Percentiles rank a stretch among this genome's conserved stretches.
phyloP scores from a whole-genome alignment of 2,888 invertebrate species.

The Pelosia muscerda region DNA sequence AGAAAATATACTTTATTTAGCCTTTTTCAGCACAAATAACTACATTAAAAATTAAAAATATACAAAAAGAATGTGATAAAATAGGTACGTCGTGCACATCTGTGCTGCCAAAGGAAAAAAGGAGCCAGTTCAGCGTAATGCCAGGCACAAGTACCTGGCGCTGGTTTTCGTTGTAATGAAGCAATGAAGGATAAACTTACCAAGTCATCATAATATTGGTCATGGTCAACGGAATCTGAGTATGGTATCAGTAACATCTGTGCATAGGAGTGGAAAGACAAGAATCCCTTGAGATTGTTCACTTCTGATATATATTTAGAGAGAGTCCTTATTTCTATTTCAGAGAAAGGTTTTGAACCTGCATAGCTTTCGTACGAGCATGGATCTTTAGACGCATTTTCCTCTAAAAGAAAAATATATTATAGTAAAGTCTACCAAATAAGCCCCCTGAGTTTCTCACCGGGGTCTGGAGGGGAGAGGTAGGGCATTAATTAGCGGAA shows the following conservation, averaged over 20 bases:
- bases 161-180: not conserved
- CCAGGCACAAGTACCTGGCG: not conserved
- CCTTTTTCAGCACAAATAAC: too few relatives aligned
- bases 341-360: conserved; percentile 90
- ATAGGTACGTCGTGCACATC: too few relatives aligned
- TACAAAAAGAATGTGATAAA: too few relatives aligned
- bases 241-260: conserved; percentile 90
- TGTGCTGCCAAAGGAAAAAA: too few relatives aligned
- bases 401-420: conserved; percentile 41
- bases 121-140: too few relatives aligned
- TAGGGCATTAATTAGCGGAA: too few relatives aligned
- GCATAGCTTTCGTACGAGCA: conserved; percentile 90
- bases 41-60: too few relatives aligned
- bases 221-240: conserved; percentile 86
- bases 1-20: too few relatives aligned
- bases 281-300: conserved; percentile 87
- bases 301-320: conserved; percentile 85
- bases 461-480: too few relatives aligned
- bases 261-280: conserved; percentile 92
- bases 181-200: conserved; percentile 52
- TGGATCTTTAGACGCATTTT: conserved; percentile 81
- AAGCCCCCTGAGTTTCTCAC: too few relatives aligned
- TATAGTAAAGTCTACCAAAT: too few relatives aligned
- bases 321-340: conserved; percentile 88
- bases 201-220: conserved; percentile 82